Conservation (phyloP, 2,113 vertebrate species). For the Hymenochirus boettgeri region DNA sequence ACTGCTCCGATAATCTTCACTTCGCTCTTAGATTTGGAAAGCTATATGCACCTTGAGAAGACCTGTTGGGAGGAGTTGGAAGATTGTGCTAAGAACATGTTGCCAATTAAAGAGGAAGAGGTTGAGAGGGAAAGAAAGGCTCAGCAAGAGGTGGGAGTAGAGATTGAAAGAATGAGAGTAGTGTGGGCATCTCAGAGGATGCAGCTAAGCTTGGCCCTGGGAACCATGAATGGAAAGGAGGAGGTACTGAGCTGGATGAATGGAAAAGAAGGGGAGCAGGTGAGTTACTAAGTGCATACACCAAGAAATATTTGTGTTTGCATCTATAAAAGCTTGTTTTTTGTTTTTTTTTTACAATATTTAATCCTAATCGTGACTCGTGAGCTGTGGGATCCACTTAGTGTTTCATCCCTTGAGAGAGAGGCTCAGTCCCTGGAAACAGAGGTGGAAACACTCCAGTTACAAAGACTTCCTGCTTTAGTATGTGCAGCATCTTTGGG, state of each 20-base stretch:
- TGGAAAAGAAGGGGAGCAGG: constrained; percentile 6
- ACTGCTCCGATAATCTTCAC: background rate
- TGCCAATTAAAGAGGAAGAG: constrained; percentile 7
- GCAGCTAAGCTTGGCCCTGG: background rate
- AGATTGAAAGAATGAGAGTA: constrained; percentile 10
- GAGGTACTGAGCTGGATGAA: constrained; percentile 14
- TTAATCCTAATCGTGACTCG: too few species aligned
- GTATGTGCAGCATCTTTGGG: constrained; percentile 14
- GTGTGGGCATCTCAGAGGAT: constrained; percentile 22
- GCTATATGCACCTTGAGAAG: constrained; percentile 1
- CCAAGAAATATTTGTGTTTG: too few species aligned
- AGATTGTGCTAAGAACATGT: background rate
- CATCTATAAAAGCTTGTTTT: too few species aligned
- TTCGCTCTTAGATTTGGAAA: constrained; percentile 1
- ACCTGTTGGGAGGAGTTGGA: constrained; percentile 4
- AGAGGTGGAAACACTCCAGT: constrained; percentile 9
- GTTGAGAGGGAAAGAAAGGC: background rate
- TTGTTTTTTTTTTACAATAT: too few species aligned
- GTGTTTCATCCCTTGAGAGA: background rate
- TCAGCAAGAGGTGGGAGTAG: background rate
- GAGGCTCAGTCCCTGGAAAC: constrained; percentile 9
- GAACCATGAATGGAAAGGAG: constrained; percentile 4
- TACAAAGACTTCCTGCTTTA: background rate
- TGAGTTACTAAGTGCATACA: background rate
- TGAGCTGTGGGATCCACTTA: constrained; percentile 4